Evolutionary conservation across 2,113 vertebrate genomes (phyloP).

Genomic region (Glaucidium brasilianum): DNA sequence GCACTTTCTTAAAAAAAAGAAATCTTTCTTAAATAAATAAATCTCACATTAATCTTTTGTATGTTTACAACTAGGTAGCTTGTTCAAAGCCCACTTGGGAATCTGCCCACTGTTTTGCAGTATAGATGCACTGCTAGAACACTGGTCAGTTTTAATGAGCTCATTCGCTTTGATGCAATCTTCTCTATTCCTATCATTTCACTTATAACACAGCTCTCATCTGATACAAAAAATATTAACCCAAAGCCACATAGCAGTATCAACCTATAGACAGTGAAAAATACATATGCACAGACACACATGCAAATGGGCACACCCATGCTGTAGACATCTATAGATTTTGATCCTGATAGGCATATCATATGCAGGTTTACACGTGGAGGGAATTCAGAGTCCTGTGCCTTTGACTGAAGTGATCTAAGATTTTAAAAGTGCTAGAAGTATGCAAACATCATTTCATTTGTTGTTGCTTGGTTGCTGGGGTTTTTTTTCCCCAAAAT

Average conservation of each 20-base stretch:
- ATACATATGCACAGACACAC: neutral
- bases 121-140: neutral
- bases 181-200: neutral
- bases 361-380: neutral
- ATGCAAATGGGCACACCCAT: accelerated
- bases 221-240: neutral
- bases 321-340: neutral
- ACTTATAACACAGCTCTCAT: neutral
- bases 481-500: neutral
- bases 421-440: neutral
- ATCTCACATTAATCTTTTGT: neutral
- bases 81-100: neutral
- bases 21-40: neutral
- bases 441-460: neutral
- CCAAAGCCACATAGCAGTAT: neutral
- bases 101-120: neutral
- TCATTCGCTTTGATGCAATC: neutral
- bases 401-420: neutral
- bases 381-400: neutral
- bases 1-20: neutral
- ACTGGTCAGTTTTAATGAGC: neutral
- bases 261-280: neutral
- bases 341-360: neutral
- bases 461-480: neutral
- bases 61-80: neutral